These are phyloP conservation scores for Paraplagusia blochii DNA, from an alignment of 2,113 vertebrate genomes.

Conservation along the genomic window DNA sequence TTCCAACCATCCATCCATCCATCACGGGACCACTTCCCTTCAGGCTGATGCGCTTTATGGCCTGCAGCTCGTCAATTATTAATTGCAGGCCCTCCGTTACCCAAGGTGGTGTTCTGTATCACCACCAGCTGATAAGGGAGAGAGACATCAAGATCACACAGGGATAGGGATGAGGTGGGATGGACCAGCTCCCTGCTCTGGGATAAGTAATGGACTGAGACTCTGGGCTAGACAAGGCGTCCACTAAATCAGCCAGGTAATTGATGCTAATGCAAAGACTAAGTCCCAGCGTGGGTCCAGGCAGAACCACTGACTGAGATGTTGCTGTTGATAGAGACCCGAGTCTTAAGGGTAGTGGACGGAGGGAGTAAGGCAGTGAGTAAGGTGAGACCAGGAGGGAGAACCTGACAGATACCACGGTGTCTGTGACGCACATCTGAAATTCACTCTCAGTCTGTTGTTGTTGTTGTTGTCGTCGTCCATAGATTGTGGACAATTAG, in stretches of 20 bases:
- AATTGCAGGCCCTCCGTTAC: constrained; percentile 52
- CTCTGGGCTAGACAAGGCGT: constrained; percentile 34
- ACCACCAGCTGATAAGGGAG: constrained; percentile 46
- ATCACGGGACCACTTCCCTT: constrained; percentile 56
- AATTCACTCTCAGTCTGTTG: too few relatives aligned
- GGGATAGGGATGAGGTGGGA: constrained; percentile 13
- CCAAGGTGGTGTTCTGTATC: constrained; percentile 58
- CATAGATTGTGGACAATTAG: too few relatives aligned
- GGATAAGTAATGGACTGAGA: constrained; percentile 58
- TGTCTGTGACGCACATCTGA: too few relatives aligned
- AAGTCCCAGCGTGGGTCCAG: constrained; percentile 37
- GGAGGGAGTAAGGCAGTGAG: too few relatives aligned
- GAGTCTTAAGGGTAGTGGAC: constrained; percentile 9
- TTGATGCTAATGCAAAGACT: constrained; percentile 65
- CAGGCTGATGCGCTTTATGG: constrained; percentile 65
- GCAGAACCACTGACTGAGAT: constrained; percentile 41
- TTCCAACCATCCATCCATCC: too few relatives aligned
- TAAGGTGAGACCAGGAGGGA: too few relatives aligned
- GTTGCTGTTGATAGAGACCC: constrained; percentile 49
- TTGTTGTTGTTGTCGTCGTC: too few relatives aligned
- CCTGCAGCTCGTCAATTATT: constrained; percentile 74
- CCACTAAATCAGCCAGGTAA: constrained; percentile 67
- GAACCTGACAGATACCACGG: neutral
- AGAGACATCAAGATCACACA: constrained; percentile 41
- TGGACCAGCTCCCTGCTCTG: constrained; percentile 20